Evolutionary conservation across 2,888 invertebrate species (phyloP).

Genomic region (Microchrysa polita): DNA sequence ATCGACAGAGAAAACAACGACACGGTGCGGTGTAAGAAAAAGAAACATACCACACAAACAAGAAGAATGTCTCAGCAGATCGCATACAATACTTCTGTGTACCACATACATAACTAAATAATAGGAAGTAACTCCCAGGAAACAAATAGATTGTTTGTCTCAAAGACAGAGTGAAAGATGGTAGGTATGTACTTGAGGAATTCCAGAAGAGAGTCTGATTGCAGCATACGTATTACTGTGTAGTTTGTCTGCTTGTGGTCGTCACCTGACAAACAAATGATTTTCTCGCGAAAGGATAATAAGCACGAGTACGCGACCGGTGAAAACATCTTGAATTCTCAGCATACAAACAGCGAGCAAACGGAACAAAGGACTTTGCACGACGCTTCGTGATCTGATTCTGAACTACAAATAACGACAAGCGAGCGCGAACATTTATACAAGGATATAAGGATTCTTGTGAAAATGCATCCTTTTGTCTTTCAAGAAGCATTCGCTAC

Average conservation of each 20-base stretch:
- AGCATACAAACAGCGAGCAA: neutral
- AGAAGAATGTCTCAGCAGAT: constrained; percentile 8
- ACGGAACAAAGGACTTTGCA: neutral
- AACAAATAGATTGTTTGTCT: constrained; percentile 23
- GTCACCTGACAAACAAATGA: neutral
- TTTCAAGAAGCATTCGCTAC: neutral
- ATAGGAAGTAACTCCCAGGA: constrained; percentile 1
- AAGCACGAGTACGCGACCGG: neutral
- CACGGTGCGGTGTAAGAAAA: neutral
- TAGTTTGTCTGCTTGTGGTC: neutral
- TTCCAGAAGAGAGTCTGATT: neutral
- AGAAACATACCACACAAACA: neutral
- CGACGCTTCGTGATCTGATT: no score
- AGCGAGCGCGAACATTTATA: neutral
- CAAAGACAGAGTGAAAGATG: neutral
- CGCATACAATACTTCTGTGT: no score
- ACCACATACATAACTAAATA: neutral
- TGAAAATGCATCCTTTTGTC: neutral
- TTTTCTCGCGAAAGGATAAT: constrained; percentile 1
- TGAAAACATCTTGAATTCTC: neutral
- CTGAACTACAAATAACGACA: neutral
- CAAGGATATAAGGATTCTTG: neutral
- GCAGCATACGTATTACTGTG: neutral
- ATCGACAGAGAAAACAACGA: neutral
- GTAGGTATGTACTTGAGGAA: neutral